Base-by-base conservation (phyloP, 2,113 vertebrate species). In the Antennarius striatus region DNA sequence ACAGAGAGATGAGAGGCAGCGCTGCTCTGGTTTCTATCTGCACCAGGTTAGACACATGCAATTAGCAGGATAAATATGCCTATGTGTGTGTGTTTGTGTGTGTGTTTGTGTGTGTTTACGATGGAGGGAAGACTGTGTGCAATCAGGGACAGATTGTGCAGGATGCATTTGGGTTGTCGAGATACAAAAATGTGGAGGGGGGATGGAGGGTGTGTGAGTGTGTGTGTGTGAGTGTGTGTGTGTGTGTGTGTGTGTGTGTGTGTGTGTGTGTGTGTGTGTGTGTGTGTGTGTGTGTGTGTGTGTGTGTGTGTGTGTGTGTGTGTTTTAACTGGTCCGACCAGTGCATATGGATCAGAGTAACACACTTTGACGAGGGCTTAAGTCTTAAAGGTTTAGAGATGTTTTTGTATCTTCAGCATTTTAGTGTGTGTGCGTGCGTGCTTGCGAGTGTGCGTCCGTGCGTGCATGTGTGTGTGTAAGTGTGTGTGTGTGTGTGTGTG, bases 51-150 rank as follows among this genome's bases (percentile, higher is more conserved):
- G 75, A 77, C 61, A 71, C 64, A 72, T 73, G 85, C 81, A 87
- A 89, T 88, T 89, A 87, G 79, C 72, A 73, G 82, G 79, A 88
- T 81, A 79, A 84, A 90, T 87, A 75, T 63, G 81, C 56, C 55
- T 63, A 52, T 58, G 63, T 55, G 57, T 46, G 65, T 55, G 51
- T 45, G 56, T 67, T 30, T 28, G 53, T 52, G 71, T 62, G 59
- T 42, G 64, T 51, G 65, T 42, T 36, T 13, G 56, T 28, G 64
- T 40, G 45, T 22, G 46, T 47, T 29, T 45, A 13, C 16, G 49
- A 30, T 49, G 69, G 60, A 22, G 56, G 51, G 58, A 29, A 68
- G 61, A 47, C 55, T 77, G 71, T 71, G 65, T 63, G 68, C 80
- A 86, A 82, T 82, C 81, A 87, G 76, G 79, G 76, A 73, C 77